Percentiles rank a stretch among this genome's conserved stretches.
These are phyloP conservation scores for Phallusia fumigata DNA, from an alignment of 23 tunicate genomes.

Conservation along the genomic window DNA sequence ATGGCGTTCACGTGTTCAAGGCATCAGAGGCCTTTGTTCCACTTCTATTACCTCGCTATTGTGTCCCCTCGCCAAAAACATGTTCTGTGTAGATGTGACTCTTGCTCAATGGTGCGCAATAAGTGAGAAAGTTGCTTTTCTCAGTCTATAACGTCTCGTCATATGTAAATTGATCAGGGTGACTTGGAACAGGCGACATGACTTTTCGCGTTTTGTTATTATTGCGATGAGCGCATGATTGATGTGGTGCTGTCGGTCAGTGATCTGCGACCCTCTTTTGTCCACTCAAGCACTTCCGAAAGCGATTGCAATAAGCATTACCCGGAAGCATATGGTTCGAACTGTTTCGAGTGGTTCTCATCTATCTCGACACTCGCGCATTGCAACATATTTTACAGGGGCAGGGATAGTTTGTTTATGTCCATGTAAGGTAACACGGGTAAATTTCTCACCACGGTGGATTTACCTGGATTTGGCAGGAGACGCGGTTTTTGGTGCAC, in stretches of 20 bases:
- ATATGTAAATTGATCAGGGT: too few species aligned
- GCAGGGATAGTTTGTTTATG: background rate
- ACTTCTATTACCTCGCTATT: too few species aligned
- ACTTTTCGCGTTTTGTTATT: too few species aligned
- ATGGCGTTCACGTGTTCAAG: too few species aligned
- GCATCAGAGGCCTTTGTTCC: too few species aligned
- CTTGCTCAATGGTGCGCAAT: too few species aligned
- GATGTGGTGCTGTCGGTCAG: background rate
- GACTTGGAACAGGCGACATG: too few species aligned
- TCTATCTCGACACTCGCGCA: background rate
- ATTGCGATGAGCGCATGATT: background rate
- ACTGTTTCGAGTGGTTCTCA: background rate
- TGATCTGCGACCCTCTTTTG: background rate
- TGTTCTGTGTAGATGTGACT: too few species aligned
- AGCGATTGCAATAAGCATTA: background rate
- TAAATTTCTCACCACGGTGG: background rate
- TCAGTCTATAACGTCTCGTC: too few species aligned
- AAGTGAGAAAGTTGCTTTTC: too few species aligned
- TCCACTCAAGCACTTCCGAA: background rate
- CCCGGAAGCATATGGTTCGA: background rate
- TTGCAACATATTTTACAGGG: background rate
- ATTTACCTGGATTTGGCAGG: background rate
- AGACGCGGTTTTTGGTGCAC: background rate
- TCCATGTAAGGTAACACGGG: background rate
- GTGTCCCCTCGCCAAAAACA: too few species aligned